These are phyloP conservation scores for Orestias chungarensis DNA, from an alignment of 2,797 vertebrate genomes.

Conservation along the genomic window DNA sequence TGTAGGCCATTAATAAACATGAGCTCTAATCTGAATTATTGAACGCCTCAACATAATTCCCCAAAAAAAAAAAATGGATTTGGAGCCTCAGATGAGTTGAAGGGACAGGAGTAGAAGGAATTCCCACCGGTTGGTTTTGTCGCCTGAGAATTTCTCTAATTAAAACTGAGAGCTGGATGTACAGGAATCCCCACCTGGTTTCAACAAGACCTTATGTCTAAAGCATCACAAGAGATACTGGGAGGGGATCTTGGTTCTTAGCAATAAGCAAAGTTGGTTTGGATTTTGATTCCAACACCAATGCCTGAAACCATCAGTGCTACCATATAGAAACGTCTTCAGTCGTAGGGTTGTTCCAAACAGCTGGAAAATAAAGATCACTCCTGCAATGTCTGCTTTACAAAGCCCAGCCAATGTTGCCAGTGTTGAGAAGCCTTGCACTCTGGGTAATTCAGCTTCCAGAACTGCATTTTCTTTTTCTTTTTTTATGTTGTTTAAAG, in stretches of 20 bases:
- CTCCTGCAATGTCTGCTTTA: neutral
- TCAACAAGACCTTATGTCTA: constrained; percentile 58
- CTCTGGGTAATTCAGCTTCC: too few species aligned
- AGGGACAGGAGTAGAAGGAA: constrained; percentile 71
- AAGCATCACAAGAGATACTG: neutral
- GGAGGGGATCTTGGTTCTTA: neutral
- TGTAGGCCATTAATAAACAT: constrained; percentile 99
- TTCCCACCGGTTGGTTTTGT: constrained; percentile 83
- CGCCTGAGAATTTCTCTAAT: constrained; percentile 89
- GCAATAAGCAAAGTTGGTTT: neutral
- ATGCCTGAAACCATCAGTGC: neutral
- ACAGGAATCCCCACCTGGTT: constrained; percentile 80
- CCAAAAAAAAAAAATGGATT: constrained; percentile 85
- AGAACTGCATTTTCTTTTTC: neutral
- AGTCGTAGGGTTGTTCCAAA: neutral
- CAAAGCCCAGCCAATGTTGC: neutral
- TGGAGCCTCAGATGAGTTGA: constrained; percentile 80
- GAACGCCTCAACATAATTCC: constrained; percentile 97
- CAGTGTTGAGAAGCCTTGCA: too few species aligned
- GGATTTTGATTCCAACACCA: neutral
- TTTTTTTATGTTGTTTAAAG: too few species aligned
- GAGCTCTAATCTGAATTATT: constrained; percentile 99
- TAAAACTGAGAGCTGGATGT: constrained; percentile 85
- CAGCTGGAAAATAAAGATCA: neutral
- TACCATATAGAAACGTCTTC: neutral